Evolutionary conservation across 2,888 invertebrate genomes (phyloP).

Genomic region (Lacanobia wlatinum): DNA sequence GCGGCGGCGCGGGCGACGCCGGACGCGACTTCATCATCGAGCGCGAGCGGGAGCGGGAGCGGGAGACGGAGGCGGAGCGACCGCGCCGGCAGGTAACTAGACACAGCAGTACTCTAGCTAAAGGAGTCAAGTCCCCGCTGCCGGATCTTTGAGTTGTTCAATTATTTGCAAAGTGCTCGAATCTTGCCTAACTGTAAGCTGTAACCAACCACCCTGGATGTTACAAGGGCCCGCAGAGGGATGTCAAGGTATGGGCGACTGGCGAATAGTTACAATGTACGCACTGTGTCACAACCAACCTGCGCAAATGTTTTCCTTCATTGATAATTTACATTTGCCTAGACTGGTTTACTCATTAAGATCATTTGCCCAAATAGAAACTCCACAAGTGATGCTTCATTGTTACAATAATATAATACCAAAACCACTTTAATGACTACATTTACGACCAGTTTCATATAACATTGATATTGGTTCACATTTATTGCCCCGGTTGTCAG

Average conservation of each 20-base stretch:
- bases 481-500: neutral
- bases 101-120: no score
- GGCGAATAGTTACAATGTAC: no score
- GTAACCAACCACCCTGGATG: no score
- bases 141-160: no score
- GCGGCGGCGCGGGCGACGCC: constrained; percentile 77
- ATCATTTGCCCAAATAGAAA: neutral
- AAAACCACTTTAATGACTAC: neutral
- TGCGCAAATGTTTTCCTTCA: no score
- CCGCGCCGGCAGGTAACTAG: constrained; percentile 80
- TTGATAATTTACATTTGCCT: no score
- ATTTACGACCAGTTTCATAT: constrained; percentile 1
- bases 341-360: neutral
- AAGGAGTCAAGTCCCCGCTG: no score
- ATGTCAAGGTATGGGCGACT: no score
- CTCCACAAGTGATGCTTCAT: neutral
- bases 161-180: no score
- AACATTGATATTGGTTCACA: neutral
- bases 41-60: constrained; percentile 85
- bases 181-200: no score
- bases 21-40: constrained; percentile 87
- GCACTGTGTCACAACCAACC: no score
- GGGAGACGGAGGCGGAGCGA: constrained; percentile 82
- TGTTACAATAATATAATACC: neutral
- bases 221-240: no score